These are phyloP conservation scores for Hermetia illucens DNA, from an alignment of 1,140 invertebrate genomes.

Conservation along the genomic window DNA sequence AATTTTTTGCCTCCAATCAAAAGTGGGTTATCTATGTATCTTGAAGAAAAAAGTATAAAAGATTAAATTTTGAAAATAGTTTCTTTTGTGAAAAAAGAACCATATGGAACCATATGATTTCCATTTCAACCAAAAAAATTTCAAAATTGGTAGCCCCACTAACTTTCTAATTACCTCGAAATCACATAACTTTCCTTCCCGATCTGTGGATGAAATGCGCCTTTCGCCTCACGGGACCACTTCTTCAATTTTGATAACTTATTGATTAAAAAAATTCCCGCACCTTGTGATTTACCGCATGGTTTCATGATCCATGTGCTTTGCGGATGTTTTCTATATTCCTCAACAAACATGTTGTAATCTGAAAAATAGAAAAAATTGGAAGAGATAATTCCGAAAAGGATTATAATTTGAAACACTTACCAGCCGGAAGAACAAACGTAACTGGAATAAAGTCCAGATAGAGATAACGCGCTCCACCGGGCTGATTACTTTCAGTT, in stretches of 20 bases:
- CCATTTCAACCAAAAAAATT: conserved; percentile 1
- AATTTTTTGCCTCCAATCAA: conserved; percentile 81
- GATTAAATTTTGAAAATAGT: neutral
- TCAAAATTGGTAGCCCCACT: conserved; percentile 1
- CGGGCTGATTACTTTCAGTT: conserved; percentile 43
- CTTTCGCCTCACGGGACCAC: conserved; percentile 70
- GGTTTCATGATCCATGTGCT: conserved; percentile 98
- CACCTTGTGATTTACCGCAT: conserved; percentile 78
- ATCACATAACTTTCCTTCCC: conserved; percentile 82
- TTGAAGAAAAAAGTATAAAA: conserved; percentile 13
- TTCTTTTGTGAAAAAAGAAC: conserved; percentile 1
- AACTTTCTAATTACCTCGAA: conserved; percentile 39
- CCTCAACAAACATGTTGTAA: conserved; percentile 92
- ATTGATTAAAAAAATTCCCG: conserved; percentile 79
- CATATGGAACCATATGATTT: too few species aligned
- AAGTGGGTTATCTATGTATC: conserved; percentile 73
- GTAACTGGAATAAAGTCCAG: conserved; percentile 87
- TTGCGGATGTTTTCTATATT: conserved; percentile 79
- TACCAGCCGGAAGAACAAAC: conserved; percentile 76
- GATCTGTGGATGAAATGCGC: conserved; percentile 65
- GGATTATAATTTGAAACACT: conserved; percentile 6
- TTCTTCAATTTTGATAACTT: conserved; percentile 78
- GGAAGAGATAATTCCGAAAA: too few species aligned
- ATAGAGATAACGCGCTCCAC: conserved; percentile 60
- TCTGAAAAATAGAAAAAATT: conserved; percentile 32